Base-by-base conservation (phyloP, 2,888 invertebrate genomes). In the Diarsia mendica region DNA sequence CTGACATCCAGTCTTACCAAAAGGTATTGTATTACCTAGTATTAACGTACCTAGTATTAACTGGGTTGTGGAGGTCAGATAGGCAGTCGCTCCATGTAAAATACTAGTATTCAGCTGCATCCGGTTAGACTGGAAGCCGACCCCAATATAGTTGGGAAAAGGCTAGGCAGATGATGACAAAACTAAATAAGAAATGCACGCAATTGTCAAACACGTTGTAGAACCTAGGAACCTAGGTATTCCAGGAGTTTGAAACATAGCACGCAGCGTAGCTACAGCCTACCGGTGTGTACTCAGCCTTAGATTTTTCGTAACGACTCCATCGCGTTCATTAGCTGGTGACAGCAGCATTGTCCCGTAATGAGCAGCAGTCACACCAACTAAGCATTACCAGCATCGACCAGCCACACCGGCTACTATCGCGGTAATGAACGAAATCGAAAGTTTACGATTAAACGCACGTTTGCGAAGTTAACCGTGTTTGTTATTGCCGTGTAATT, bases 291-390 rank as follows among this genome's bases (percentile, higher is more conserved):
- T 0, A 46, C 18, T 33, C 18, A 18, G 46, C 72, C 53, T 72
- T 61, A 75, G 61, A 85, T 86, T 83, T 79, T 75, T 79, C 76
- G n/a, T 75, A 72, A 73, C 65, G 67, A 69, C 70, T 66, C 67
- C 48, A 64, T 72, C 46, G 64, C n/a, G 70, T 83, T 83, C 79
- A 86, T 79, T 84, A 86, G 71, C 60, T 6, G 51, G 75, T 71
- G 80, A 83, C 79, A 75, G 73, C 63, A 49, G 60, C 72, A 75
- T 80, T 87, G 87, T 86, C 83, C 76, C 65, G 72, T 93, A 92
- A 93, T 92, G 93, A 90, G 85, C 75, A 72, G 67, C 80, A 86
- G 92, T 92, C 93, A 93, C 93, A 93, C 92, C 88, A 93, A 89
- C 76, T 86, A 72, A 82, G 88, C 93, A 90, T 93, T 92, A 92